Conservation (phyloP, 1,140 invertebrate species). For the Plutomurus gul region DNA sequence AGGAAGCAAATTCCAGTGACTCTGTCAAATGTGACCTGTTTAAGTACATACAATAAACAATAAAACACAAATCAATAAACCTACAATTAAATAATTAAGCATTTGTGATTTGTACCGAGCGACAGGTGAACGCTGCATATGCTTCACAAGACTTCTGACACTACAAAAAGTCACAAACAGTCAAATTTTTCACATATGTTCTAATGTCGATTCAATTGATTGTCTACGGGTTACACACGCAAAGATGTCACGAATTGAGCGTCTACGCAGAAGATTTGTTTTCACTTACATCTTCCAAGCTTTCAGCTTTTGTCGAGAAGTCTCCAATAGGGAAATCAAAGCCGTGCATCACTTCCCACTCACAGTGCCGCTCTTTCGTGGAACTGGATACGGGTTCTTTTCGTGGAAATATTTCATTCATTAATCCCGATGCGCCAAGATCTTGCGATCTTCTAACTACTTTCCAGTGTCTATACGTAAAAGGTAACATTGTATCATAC, state of each 20-base stretch:
- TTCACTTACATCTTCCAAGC: slow-evolving; percentile 44
- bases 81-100: no score
- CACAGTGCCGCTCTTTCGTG: slow-evolving; percentile 48
- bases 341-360: slow-evolving; percentile 52
- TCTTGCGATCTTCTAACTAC: no score
- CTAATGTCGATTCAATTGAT: no score
- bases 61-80: no score
- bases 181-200: no score
- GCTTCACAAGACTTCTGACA: slow-evolving; percentile 51
- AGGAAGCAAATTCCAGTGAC: slow-evolving; percentile 44
- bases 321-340: slow-evolving; percentile 49
- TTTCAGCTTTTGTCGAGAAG: slow-evolving; percentile 48
- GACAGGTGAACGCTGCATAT: slow-evolving; percentile 51
- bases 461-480: no score
- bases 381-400: slow-evolving; percentile 47
- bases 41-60: no score
- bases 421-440: no score
- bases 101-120: no score
- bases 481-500: no score
- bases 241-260: not conserved
- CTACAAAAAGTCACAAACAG: slow-evolving; percentile 34
- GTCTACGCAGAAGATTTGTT: not conserved
- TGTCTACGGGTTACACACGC: no score
- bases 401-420: slow-evolving; percentile 15
- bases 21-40: slow-evolving; percentile 49